Percentiles rank a stretch among this genome's conserved stretches.
Evolutionary conservation across 2,113 vertebrate genomes (phyloP).

Genomic region (Equus quagga): DNA sequence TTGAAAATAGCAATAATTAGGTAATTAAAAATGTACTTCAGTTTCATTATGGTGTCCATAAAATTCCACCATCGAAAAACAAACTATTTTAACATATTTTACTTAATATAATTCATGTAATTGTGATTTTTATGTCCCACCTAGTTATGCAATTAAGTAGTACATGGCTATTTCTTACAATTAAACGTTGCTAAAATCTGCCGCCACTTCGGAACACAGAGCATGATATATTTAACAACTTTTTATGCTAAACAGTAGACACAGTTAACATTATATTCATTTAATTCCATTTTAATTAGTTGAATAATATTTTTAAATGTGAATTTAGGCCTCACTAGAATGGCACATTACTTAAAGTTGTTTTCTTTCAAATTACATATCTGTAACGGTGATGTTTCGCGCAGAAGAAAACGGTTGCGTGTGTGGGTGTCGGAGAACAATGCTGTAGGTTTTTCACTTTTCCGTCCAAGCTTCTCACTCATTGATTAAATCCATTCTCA

Average conservation of each 20-base stretch:
- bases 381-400: conserved; percentile 64
- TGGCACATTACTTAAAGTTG: conserved; percentile 76
- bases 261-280: conserved; percentile 86
- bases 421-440: background rate
- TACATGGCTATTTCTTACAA: conserved; percentile 87
- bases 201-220: conserved; percentile 71
- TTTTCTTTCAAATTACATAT: conserved; percentile 82
- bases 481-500: background rate
- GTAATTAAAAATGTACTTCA: conserved; percentile 87
- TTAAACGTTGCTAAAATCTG: conserved; percentile 87
- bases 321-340: conserved; percentile 84
- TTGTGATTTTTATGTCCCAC: conserved; percentile 87
- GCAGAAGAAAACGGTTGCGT: background rate
- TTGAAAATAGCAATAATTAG: conserved; percentile 89
- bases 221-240: conserved; percentile 89
- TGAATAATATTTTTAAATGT: conserved; percentile 87
- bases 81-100: conserved; percentile 90
- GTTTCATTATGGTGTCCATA: conserved; percentile 87
- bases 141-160: conserved; percentile 88
- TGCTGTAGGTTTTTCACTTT: background rate
- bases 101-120: conserved; percentile 88
- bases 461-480: background rate
- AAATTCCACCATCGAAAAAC: conserved; percentile 85
- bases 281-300: conserved; percentile 90
- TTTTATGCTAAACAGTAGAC: conserved; percentile 88